phyloP scores from a whole-genome alignment of 2,888 invertebrate genomes.

The Zhengitettix transpicula region DNA sequence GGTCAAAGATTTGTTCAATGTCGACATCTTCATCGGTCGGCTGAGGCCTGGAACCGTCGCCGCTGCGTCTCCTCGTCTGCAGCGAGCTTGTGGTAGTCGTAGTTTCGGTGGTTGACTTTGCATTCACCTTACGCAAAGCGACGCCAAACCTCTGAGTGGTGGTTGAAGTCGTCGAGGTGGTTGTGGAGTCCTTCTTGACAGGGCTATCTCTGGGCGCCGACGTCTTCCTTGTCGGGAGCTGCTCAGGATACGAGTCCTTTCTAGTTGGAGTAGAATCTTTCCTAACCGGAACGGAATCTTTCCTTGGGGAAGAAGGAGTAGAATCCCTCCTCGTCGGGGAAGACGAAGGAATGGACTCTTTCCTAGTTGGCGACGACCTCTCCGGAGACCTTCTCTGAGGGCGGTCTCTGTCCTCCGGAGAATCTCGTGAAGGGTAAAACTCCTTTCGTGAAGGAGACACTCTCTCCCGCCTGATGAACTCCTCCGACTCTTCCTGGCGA shows the following conservation, averaged over 20 bases:
- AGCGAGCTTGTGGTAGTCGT: constrained; percentile 28
- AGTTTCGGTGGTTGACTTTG: background rate
- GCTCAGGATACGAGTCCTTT: background rate
- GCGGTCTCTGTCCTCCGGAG: background rate
- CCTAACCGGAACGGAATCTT: background rate
- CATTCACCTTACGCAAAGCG: constrained; percentile 3
- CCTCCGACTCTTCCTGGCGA: background rate
- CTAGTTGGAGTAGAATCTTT: background rate
- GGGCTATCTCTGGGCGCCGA: background rate
- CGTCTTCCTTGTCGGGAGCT: background rate
- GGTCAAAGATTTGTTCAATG: constrained; percentile 56
- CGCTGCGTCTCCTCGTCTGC: constrained; percentile 23
- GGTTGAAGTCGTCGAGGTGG: background rate
- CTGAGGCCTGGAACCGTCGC: constrained; percentile 21
- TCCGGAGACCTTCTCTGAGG: background rate
- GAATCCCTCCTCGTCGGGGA: background rate
- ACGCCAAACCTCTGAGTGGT: constrained; percentile 8
- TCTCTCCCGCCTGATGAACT: background rate
- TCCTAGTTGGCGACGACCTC: background rate
- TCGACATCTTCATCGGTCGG: constrained; percentile 28
- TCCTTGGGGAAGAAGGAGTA: background rate
- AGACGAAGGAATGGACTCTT: background rate
- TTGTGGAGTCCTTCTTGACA: background rate
- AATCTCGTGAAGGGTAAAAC: background rate
- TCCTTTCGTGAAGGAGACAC: background rate